Conservation (phyloP, 2,113 vertebrate genomes). For the Neolamprologus variostigma region DNA sequence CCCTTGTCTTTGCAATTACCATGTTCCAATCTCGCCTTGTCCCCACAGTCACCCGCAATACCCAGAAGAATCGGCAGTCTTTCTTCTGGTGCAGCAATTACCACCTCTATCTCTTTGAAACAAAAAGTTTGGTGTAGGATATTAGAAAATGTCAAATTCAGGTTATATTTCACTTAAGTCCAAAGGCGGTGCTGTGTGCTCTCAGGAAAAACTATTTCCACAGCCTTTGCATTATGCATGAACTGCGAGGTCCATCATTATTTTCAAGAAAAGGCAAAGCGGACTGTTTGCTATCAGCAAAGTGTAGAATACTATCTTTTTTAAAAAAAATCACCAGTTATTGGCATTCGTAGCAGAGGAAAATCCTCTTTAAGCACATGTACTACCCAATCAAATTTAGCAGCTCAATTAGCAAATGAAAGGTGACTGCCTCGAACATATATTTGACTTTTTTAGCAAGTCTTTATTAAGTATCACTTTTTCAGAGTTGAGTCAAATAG, state of each 20-base stretch:
- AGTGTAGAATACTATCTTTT: neutral
- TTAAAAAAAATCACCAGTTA: neutral
- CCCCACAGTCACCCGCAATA: constrained; percentile 75
- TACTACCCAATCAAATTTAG: neutral
- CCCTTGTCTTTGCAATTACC: constrained; percentile 76
- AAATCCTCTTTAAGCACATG: neutral
- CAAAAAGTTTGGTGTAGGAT: constrained; percentile 74
- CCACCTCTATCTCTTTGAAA: constrained; percentile 71
- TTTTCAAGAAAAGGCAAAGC: constrained; percentile 20
- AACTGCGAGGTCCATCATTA: constrained; percentile 55
- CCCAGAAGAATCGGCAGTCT: constrained; percentile 70
- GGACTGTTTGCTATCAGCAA: constrained; percentile 19
- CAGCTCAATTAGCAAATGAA: constrained; percentile 18
- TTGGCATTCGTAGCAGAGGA: neutral
- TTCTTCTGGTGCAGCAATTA: constrained; percentile 75
- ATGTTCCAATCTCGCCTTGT: constrained; percentile 73
- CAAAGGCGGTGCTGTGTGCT: constrained; percentile 53
- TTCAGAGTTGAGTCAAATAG: constrained; percentile 35
- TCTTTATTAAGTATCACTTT: constrained; percentile 51
- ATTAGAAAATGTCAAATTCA: constrained; percentile 79
- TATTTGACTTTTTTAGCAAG: constrained; percentile 3
- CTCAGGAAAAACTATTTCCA: constrained; percentile 55
- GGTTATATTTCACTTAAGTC: constrained; percentile 74
- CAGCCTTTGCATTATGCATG: constrained; percentile 65
- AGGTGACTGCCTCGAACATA: neutral